Base-by-base conservation (phyloP, 2,888 invertebrate species). In the Andrena minutula region DNA sequence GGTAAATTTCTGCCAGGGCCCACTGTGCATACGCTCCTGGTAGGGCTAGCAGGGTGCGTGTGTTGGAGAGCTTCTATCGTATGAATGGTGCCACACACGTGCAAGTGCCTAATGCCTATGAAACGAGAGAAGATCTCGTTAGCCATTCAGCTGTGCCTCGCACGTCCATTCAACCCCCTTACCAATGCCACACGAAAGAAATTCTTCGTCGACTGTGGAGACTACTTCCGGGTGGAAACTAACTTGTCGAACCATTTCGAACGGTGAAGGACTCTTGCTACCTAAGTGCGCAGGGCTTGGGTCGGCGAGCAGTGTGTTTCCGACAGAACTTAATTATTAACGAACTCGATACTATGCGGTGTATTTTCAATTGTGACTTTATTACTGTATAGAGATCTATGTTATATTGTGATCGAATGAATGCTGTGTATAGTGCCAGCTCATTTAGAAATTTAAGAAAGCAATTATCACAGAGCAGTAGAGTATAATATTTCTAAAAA, bases 61-160 rank as follows among this genome's bases (percentile, higher is more conserved):
- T 78, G 66, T 80, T 80, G 26, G 74, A 78, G 76, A 68, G 61
- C 66, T 79, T 83, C 78, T 75, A 71, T 74, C 81, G 64, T 61
- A 82, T 56, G 73, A 78, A 83, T 80, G 71, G 73, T 69, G 63
- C 72, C 78, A 60, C 66, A 82, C 82, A 81, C 74, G 80, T 71
- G 74, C 80, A 79, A 82, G 74, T 86, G 74, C 80, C 85, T 75
- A 83, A 82, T 89, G 79, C 88, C 87, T 84, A 83, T 84, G 89
- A 89, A 88, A 91, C 88, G 85, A 84, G 86, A 88, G 89, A 89
- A 88, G 88, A 89, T 88, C 87, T 90, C 85, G 89, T 91, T 91
- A 90, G 79, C 89, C 88, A 90, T 91, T 89, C 90, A 86, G 74
- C 84, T 76, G 76, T 75, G 82, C 83, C 75, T 80, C 80, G 53